Base-by-base conservation (phyloP, 2,113 vertebrate species). In the Lanius ludovicianus region DNA sequence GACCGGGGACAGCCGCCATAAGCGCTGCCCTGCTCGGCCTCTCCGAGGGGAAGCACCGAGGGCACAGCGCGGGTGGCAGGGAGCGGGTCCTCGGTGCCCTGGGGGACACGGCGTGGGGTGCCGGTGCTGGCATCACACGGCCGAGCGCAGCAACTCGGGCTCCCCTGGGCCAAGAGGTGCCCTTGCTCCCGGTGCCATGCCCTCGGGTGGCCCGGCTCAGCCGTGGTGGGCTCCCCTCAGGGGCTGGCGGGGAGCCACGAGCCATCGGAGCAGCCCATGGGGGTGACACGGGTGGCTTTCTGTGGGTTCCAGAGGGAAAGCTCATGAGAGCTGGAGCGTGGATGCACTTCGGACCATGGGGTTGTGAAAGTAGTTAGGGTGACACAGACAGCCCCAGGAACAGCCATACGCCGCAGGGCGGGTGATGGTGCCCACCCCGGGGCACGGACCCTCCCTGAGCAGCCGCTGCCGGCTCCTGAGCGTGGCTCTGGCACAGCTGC, bases 291-390 rank as follows among this genome's bases (percentile, higher is more conserved):
- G 20, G 14, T 21, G 28, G 17, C 62, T 53, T 25, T 20, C 10
- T 6, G 53, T 9, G 62, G 6, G 28, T 4, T 67, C 53, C 60
- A 7, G n/a, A 27, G 35, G 1, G 27, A 15, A 49, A 21, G 19
- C 35, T 24, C 39, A 7, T 12, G 37, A 39, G 15, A 8, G 41
- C 35, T 2, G 44, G 19, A 10, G 5, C 21, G 39, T 8, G 6
- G 27, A 1, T 6, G 1, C 11, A 1, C 47, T 16, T 6, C 2
- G 8, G 15, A 2, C 12, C 46, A 1, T 4, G 21, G n/a, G 12
- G 53, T 6, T 50, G 4, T 7, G 5, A 4, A 20, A 39, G 63
- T 1, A 21, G 11, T 18, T 1, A 0, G 19, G 23, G 28, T 1
- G 28, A 18, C 60, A 3, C n/a, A 14, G 69, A 4, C 14, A 33